These are phyloP conservation scores for Synanthedon andrenaeformis DNA, from an alignment of 2,888 invertebrate species.

Conservation along the genomic window DNA sequence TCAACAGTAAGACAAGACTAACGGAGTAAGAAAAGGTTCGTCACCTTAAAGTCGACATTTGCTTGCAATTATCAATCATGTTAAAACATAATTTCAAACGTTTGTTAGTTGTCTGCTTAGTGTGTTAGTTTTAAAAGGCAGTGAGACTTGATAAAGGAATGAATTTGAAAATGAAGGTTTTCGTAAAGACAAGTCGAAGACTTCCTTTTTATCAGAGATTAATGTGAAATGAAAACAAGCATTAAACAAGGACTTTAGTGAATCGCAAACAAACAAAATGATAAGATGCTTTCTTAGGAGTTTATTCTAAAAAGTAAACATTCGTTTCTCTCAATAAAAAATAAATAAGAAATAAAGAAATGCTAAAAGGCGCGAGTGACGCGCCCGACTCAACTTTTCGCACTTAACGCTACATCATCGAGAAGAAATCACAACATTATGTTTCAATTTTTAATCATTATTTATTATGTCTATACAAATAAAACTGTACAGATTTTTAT, in stretches of 20 bases:
- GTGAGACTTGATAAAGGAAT: no score
- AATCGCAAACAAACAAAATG: constrained; percentile 41
- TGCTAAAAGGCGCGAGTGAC: constrained; percentile 33
- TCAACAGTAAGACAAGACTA: no score
- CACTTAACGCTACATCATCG: constrained; percentile 45
- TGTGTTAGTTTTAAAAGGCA: no score
- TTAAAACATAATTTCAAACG: no score
- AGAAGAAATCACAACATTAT: constrained; percentile 66
- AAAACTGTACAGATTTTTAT: constrained; percentile 71
- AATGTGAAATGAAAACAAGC: background rate
- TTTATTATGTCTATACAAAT: constrained; percentile 74
- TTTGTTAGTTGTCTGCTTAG: no score
- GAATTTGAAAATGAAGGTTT: no score
- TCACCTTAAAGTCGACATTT: no score
- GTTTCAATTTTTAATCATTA: constrained; percentile 67
- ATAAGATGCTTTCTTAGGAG: constrained; percentile 52
- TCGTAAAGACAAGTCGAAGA: no score
- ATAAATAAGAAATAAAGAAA: constrained; percentile 42
- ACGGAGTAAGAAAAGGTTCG: no score
- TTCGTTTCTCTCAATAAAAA: constrained; percentile 56
- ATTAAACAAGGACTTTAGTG: constrained; percentile 25
- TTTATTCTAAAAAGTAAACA: constrained; percentile 69
- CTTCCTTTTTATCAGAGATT: no score
- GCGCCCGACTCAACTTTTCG: constrained; percentile 24
- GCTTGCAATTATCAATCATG: no score